Conservation (phyloP, 1,140 invertebrate species). For the Argopecten irradians region DNA sequence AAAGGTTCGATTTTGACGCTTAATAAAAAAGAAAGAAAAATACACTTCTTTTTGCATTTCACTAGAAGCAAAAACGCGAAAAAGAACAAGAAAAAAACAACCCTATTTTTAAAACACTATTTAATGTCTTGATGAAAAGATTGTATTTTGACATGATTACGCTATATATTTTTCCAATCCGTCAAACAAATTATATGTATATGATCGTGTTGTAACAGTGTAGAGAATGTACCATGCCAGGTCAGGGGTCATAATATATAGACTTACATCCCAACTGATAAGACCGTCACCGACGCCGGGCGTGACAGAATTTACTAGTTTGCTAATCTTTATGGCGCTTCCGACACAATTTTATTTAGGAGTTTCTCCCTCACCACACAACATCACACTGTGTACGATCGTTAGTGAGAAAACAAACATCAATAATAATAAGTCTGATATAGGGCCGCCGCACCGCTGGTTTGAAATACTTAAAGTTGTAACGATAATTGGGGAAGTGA, state of each 20-base stretch:
- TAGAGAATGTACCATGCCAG: not conserved
- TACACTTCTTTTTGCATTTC: no score
- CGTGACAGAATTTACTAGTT: not conserved
- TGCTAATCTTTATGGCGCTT: not conserved
- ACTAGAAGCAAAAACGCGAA: no score
- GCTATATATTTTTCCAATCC: no score
- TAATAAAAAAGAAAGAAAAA: no score
- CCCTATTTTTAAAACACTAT: not conserved
- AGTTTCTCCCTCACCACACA: not conserved
- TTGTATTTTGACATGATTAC: not conserved
- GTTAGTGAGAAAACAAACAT: not conserved
- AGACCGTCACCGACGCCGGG: not conserved
- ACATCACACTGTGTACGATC: not conserved
- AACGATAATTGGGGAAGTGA: not conserved
- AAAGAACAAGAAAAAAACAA: not conserved
- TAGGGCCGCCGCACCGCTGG: not conserved
- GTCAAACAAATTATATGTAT: not conserved
- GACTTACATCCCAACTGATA: not conserved
- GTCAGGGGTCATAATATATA: not conserved
- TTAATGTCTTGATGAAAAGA: not conserved
- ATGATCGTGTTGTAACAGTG: not conserved
- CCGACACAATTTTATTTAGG: not conserved
- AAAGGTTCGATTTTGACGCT: no score
- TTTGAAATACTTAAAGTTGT: not conserved
- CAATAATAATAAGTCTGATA: not conserved